Evolutionary conservation across 2,888 invertebrate genomes (phyloP).

Genomic region (Merodon equestris): DNA sequence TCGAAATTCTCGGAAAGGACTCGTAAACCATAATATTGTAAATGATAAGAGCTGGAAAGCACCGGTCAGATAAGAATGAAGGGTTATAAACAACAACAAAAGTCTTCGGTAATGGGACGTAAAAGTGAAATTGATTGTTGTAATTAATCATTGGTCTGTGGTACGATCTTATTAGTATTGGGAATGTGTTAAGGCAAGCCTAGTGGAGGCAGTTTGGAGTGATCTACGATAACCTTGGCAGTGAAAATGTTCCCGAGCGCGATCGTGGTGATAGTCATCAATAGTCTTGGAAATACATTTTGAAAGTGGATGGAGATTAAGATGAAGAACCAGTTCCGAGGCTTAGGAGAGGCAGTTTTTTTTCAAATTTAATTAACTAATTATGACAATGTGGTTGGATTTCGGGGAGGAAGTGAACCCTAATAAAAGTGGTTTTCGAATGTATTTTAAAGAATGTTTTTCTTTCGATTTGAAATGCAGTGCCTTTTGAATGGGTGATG

Average conservation of each 20-base stretch:
- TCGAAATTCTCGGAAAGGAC: slow-evolving; percentile 23
- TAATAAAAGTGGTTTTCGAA: too few relatives aligned
- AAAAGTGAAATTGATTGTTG: slow-evolving; percentile 49
- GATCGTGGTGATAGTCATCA: neutral
- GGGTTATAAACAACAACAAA: slow-evolving; percentile 21
- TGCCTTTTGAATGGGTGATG: too few relatives aligned
- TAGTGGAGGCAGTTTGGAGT: slow-evolving; percentile 1
- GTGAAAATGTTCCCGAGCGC: slow-evolving; percentile 13
- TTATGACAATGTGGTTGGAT: too few relatives aligned
- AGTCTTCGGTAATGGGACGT: slow-evolving; percentile 24
- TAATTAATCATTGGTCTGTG: slow-evolving; percentile 26
- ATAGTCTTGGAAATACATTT: too few relatives aligned
- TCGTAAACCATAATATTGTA: slow-evolving; percentile 9
- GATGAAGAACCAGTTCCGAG: too few relatives aligned
- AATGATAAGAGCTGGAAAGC: slow-evolving; percentile 10
- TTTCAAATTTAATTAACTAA: too few relatives aligned
- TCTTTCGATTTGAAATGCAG: too few relatives aligned
- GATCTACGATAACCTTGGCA: slow-evolving; percentile 47
- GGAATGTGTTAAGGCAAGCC: too few relatives aligned
- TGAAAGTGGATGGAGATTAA: too few relatives aligned
- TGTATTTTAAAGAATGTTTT: too few relatives aligned
- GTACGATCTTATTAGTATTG: slow-evolving; percentile 20
- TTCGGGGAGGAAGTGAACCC: too few relatives aligned
- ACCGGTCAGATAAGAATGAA: slow-evolving; percentile 23
- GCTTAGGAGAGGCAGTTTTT: too few relatives aligned